Base-by-base conservation (phyloP, 1,140 invertebrate species). In the Zaprionus taronus region DNA sequence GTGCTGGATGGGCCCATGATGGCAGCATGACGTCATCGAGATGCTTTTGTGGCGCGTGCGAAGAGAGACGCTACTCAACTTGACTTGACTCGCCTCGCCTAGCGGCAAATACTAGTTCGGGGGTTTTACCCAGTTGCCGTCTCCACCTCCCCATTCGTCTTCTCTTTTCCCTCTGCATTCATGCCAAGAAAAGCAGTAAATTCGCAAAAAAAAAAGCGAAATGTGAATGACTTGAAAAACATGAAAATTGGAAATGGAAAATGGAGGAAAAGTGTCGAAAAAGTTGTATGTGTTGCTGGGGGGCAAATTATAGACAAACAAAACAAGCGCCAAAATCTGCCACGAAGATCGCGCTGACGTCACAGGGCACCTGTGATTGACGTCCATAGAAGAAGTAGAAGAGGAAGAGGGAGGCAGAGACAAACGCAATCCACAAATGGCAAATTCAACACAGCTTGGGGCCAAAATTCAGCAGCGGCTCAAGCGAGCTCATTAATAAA, bases 351-450 rank as follows among this genome's bases (percentile, higher is more conserved):
- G 51, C 31, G 68, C 81, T 87, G 84, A 87, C 84, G 84, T 87
- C 84, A 87, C 68, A 53, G 17, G 17, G 62, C 78, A 89, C 81
- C 84, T 87, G 81, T 84, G 78, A 84, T 81, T 87, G 83, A 87
- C 84, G 72, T 75, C 57, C 67, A 28, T 31, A 24, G 12, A 17
- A 5, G 14, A 12, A 44, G 60, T 22, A 44, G 5, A 20, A 12
- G 58, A 15, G 15, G 20, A 14, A n/a, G 38, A 64, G 28, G 41
- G n/a, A 76, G 56, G 56, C 28, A 60, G 24, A 63, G 34, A 51
- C 31, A 64, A 36, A 15, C 15, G 26, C 34, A 60, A 58, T 14
- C 14, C 6, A 44, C 38, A 60, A 49, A 61, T 17, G 17, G 22
- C 57, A 28, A 12, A 41, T 44, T 49, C 38, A n/a, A 57, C 14